Evolutionary conservation across 2,888 invertebrate species (phyloP), one percentile per base, ranked within the genome.

Genomic region (Quadroppia sp.): DNA sequence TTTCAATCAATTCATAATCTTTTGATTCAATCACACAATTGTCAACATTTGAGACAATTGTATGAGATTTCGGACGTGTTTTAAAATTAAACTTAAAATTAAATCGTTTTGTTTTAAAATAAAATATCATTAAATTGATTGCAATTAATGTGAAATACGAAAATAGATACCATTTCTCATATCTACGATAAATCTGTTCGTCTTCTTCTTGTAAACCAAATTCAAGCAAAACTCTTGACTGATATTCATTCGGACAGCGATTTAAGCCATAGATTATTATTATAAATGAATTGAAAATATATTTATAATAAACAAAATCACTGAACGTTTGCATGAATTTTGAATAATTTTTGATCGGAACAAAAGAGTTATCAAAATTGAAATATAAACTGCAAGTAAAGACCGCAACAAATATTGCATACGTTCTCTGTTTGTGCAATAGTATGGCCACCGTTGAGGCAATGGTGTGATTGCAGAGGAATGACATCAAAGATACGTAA

Each of bases 261-360:
- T 25, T 30, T 6, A 73, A 25, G 11, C 73, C 73, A 56, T 73
- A 73, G 9, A 45, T 42, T 23, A 50, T 28, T 15, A 73, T 69
- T 20, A 73, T 25, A 7, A 69, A 1, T 50, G 73, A 73, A 56
- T 73, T 73, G 45, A 73, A 69, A 7, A 45, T 2, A 20, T 20
- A 50, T 25, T 69, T 73, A 13, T 40, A 13, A n/a, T 48, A 73
- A 9, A 23, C 17, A 17, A 61, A 30, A 61, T 61, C 59, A 32
- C 59, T 61, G 1, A 61, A n/a, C 1, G 17, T 17, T 32, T 32
- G 30, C 1, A 30, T 15, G 2, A 32, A 1, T 11, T 15, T 1
- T n/a, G 6, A 17, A 2, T 32, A 32, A 9, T 61, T 32, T 2
- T 15, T 17, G 1, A 9, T 17, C n/a, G 1, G 59, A 53, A 53